A percentile compares a stretch with the other conserved stretches of the same genome.
These are phyloP conservation scores for Clupea harengus DNA, from an alignment of 2,113 vertebrate species.

Conservation along the genomic window DNA sequence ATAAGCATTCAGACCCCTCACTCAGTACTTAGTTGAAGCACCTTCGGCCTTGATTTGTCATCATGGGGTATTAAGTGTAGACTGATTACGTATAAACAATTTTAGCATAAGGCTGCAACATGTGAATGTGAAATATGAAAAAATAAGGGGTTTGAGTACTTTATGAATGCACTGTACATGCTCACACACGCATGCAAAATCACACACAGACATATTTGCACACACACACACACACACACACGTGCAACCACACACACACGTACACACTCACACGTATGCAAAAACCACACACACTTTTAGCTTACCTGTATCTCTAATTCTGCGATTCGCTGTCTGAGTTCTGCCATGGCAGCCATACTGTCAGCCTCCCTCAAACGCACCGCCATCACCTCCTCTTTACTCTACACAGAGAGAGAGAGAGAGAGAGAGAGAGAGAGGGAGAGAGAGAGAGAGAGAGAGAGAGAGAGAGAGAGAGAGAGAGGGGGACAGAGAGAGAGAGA, in stretches of 20 bases:
- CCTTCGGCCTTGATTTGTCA: too few species aligned
- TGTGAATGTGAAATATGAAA: too few species aligned
- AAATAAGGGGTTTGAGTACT: too few species aligned
- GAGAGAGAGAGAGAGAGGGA: not conserved
- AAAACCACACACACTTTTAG: not conserved
- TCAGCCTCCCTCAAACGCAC: constrained; percentile 88
- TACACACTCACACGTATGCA: not conserved
- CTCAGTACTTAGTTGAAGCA: too few species aligned
- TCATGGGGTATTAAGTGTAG: too few species aligned
- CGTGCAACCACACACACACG: not conserved
- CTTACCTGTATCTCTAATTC: constrained; percentile 94
- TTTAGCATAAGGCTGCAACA: too few species aligned
- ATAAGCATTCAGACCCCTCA: too few species aligned
- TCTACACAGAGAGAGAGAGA: constrained; percentile 61
- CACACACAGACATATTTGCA: not conserved
- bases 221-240: not conserved
- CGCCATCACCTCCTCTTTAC: constrained; percentile 94
- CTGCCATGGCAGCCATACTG: constrained; percentile 88
- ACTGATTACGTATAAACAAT: too few species aligned
- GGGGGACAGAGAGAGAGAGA: not conserved
- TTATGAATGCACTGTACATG: too few species aligned
- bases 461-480: not conserved
- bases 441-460: not conserved
- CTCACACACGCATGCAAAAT: not conserved
- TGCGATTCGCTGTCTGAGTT: constrained; percentile 86